Conservation (phyloP, 2,888 invertebrate species). For the Nemotelus nigrinus region DNA sequence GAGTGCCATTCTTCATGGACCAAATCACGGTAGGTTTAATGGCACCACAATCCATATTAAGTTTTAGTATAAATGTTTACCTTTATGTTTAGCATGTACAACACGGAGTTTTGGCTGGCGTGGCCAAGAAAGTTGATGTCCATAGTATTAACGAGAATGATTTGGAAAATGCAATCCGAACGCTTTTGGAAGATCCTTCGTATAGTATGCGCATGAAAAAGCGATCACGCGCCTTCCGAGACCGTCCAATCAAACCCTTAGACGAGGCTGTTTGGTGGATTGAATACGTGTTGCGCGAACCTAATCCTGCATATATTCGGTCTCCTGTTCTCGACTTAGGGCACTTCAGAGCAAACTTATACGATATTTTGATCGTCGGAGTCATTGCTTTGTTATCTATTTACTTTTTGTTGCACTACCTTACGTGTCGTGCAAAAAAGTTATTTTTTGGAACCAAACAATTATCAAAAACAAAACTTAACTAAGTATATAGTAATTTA, state of each 20-base stretch:
- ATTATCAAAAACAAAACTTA: too few species aligned
- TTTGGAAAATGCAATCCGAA: slow-evolving; percentile 39
- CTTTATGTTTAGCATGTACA: slow-evolving; percentile 22
- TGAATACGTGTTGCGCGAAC: slow-evolving; percentile 68
- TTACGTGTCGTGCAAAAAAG: too few species aligned
- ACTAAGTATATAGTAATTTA: too few species aligned
- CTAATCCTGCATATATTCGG: slow-evolving; percentile 66
- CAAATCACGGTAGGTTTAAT: slow-evolving; percentile 53
- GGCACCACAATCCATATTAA: too few species aligned
- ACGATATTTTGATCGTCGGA: slow-evolving; percentile 57
- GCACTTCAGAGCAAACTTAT: slow-evolving; percentile 62
- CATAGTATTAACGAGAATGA: slow-evolving; percentile 49
- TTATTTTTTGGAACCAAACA: too few species aligned
- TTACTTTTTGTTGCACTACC: too few species aligned
- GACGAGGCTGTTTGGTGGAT: slow-evolving; percentile 71
- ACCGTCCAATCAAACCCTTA: slow-evolving; percentile 67
- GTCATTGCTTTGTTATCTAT: too few species aligned
- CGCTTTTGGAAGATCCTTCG: slow-evolving; percentile 51
- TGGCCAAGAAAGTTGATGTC: slow-evolving; percentile 53
- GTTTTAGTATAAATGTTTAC: background rate
- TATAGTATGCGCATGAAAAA: slow-evolving; percentile 58
- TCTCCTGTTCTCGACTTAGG: slow-evolving; percentile 64
- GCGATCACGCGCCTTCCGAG: slow-evolving; percentile 64
- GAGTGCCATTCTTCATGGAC: slow-evolving; percentile 59
- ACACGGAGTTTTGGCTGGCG: slow-evolving; percentile 46